Evolutionary conservation across 1,140 invertebrate species (phyloP).

Genomic region (Heliconius hermathena): DNA sequence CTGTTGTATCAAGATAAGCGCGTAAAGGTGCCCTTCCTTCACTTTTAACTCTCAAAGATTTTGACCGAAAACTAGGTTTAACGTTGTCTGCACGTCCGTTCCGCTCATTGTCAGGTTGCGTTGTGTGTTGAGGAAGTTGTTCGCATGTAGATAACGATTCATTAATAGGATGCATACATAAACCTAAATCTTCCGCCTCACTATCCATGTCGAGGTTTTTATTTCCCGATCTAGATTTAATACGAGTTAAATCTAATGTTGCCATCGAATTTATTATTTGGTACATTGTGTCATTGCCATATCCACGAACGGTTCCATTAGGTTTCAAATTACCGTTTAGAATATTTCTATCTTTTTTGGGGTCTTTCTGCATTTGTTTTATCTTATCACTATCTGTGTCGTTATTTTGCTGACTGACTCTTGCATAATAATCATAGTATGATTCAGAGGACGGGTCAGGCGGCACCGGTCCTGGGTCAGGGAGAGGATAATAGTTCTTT

Average conservation of each 20-base stretch:
- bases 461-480: slow-evolving; percentile 69
- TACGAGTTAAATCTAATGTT: slow-evolving; percentile 72
- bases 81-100: slow-evolving; percentile 67
- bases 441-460: slow-evolving; percentile 77
- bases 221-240: slow-evolving; percentile 64
- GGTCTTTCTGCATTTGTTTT: slow-evolving; percentile 68
- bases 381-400: slow-evolving; percentile 77
- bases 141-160: slow-evolving; percentile 73
- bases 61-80: slow-evolving; percentile 78
- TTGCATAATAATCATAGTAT: slow-evolving; percentile 80
- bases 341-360: slow-evolving; percentile 55
- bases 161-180: slow-evolving; percentile 74
- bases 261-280: slow-evolving; percentile 78
- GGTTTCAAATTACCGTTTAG: slow-evolving; percentile 48
- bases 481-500: slow-evolving; percentile 71
- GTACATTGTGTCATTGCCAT: slow-evolving; percentile 70
- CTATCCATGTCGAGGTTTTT: slow-evolving; percentile 62
- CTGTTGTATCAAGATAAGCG: slow-evolving; percentile 65
- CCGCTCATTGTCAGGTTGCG: slow-evolving; percentile 63
- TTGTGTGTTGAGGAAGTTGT: slow-evolving; percentile 70
- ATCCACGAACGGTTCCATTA: slow-evolving; percentile 54
- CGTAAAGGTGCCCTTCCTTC: slow-evolving; percentile 73
- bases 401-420: slow-evolving; percentile 80
- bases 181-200: slow-evolving; percentile 73
- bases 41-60: slow-evolving; percentile 79